Conservation (phyloP, 2,888 invertebrate species). For the Patella depressa region DNA sequence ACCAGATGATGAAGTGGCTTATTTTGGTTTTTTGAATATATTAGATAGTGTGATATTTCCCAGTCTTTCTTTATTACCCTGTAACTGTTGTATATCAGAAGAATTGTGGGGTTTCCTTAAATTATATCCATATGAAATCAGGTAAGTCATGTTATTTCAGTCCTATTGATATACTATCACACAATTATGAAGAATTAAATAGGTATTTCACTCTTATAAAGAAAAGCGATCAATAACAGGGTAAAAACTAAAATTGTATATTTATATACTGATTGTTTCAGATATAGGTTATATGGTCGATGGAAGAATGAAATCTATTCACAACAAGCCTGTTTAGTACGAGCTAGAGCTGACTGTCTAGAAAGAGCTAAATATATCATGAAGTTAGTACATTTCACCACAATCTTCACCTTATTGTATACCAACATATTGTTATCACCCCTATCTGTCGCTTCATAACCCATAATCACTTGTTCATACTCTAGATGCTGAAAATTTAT, state of each 20-base stretch:
- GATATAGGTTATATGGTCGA: conserved; percentile 90
- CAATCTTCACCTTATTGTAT: too few species aligned
- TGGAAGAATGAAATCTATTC: conserved; percentile 95
- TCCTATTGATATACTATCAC: too few species aligned
- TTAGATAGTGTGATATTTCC: conserved; percentile 92
- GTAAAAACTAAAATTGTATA: too few species aligned
- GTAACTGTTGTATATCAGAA: conserved; percentile 96
- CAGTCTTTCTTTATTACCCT: conserved; percentile 89
- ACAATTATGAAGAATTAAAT: too few species aligned
- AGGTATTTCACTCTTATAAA: too few species aligned
- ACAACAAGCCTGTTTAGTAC: conserved; percentile 86
- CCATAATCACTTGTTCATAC: too few species aligned
- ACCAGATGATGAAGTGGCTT: conserved; percentile 57
- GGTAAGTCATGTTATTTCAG: conserved; percentile 48
- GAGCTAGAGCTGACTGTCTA: conserved; percentile 87
- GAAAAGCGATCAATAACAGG: too few species aligned
- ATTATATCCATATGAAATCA: conserved; percentile 70
- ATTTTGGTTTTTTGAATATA: conserved; percentile 87
- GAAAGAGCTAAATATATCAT: conserved; percentile 95
- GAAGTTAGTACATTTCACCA: conserved; percentile 81
- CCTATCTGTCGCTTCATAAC: too few species aligned
- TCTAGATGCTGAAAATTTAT: too few species aligned
- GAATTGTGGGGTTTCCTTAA: conserved; percentile 89
- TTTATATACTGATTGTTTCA: conserved; percentile 59
- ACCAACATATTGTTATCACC: too few species aligned